These are phyloP conservation scores for Archips crataeganus DNA, from an alignment of 2,888 invertebrate species.

Conservation along the genomic window DNA sequence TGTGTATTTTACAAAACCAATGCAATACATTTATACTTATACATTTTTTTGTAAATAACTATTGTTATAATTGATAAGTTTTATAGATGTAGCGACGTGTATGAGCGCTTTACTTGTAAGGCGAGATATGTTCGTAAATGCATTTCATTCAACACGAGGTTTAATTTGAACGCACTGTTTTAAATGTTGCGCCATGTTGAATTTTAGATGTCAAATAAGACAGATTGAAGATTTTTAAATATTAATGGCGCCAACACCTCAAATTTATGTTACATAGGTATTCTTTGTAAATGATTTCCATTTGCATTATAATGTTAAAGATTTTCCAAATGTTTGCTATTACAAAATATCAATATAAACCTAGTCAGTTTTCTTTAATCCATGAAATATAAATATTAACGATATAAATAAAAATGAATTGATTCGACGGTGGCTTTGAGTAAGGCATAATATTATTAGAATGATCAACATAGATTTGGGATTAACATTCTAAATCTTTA, in stretches of 20 bases:
- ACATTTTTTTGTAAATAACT: conserved; percentile 31
- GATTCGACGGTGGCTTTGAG: not conserved
- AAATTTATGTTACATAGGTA: too few species aligned
- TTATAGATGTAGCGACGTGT: conserved; percentile 23
- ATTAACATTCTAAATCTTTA: not conserved
- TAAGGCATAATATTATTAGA: not conserved
- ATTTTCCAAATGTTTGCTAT: too few species aligned
- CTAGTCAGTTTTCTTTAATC: too few species aligned
- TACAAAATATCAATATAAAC: too few species aligned
- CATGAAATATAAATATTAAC: too few species aligned
- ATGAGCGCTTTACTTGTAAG: conserved; percentile 23
- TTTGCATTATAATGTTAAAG: too few species aligned
- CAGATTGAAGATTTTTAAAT: too few species aligned
- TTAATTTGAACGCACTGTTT: not conserved
- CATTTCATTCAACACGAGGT: conserved; percentile 28
- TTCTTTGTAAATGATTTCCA: too few species aligned
- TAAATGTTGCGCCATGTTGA: not conserved
- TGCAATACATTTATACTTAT: conserved; percentile 2
- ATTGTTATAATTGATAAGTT: conserved; percentile 33
- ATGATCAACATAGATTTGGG: too few species aligned
- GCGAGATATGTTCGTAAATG: conserved; percentile 24
- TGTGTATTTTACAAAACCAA: conserved; percentile 9
- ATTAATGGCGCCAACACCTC: too few species aligned
- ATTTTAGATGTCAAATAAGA: too few species aligned
- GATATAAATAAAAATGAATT: too few species aligned